phyloP scores from a whole-genome alignment of 2,888 invertebrate genomes.

The Pycnomerus fuliginosus region DNA sequence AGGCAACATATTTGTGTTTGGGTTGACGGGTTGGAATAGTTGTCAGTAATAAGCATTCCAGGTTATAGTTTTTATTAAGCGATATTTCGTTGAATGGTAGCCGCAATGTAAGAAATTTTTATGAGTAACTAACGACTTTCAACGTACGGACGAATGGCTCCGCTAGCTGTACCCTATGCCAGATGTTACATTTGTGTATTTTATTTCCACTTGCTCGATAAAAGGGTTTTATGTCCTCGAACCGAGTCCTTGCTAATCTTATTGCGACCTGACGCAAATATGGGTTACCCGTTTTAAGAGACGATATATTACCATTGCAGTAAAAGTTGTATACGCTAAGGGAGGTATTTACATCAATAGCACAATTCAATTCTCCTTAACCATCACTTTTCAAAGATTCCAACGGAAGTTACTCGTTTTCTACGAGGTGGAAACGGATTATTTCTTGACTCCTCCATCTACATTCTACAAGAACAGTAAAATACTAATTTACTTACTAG shows the following conservation, averaged over 20 bases:
- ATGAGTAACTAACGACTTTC: slow-evolving; percentile 31
- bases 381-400: no score
- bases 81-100: slow-evolving; percentile 17
- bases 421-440: no score
- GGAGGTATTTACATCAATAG: slow-evolving; percentile 21
- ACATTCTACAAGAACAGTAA: no score
- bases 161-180: slow-evolving; percentile 26
- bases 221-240: slow-evolving; percentile 34
- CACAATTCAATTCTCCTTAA: no score
- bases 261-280: slow-evolving; percentile 34
- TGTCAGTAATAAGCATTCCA: no score
- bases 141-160: slow-evolving; percentile 24
- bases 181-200: slow-evolving; percentile 35
- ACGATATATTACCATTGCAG: slow-evolving; percentile 24
- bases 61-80: slow-evolving; percentile 21
- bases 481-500: no score
- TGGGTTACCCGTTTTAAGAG: slow-evolving; percentile 29
- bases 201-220: slow-evolving; percentile 33
- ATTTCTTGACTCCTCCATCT: no score
- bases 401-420: no score
- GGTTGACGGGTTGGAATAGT: no score
- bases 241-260: slow-evolving; percentile 34
- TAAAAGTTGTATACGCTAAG: slow-evolving; percentile 21
- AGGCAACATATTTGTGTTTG: no score
- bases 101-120: slow-evolving; percentile 29